Evolutionary conservation across 30 jellyfish, hydroid and myxozoan genomes (phyloP).

Genomic region (Cassiopea xamachana): DNA sequence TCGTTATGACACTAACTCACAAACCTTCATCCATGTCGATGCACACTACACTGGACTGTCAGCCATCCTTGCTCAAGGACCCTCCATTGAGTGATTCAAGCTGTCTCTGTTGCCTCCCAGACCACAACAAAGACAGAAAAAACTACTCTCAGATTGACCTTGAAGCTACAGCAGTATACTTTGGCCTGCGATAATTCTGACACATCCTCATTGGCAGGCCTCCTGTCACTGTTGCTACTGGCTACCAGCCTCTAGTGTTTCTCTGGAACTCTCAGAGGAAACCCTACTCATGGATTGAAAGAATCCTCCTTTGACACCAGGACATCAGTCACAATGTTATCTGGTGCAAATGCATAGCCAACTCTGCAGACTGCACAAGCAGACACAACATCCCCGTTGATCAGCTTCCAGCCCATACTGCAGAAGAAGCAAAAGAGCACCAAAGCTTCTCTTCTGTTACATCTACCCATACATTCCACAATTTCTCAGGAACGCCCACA

Average conservation of each 20-base stretch:
- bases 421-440: constrained; percentile 11
- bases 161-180: background rate
- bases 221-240: background rate
- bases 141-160: constrained; percentile 40
- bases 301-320: constrained; percentile 22
- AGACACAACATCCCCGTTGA: constrained; percentile 32
- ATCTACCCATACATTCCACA: constrained; percentile 12
- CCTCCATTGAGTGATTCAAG: constrained; percentile 15
- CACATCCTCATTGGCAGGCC: constrained; percentile 12
- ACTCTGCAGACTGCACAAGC: background rate
- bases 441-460: background rate
- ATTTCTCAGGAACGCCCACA: constrained; percentile 21
- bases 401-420: background rate
- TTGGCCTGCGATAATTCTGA: constrained; percentile 10
- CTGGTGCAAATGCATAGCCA: constrained; percentile 6
- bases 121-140: constrained; percentile 36
- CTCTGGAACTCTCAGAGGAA: constrained; percentile 1
- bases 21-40: constrained; percentile 1
- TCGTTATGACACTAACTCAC: background rate
- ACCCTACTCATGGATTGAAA: background rate
- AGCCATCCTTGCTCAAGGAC: constrained; percentile 52
- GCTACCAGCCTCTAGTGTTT: background rate
- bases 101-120: constrained; percentile 67
- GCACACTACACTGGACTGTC: constrained; percentile 7
- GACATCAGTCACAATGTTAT: constrained; percentile 17